Evolutionary conservation across 2,113 vertebrate genomes (phyloP).

Genomic region (Arothron firmamentum): DNA sequence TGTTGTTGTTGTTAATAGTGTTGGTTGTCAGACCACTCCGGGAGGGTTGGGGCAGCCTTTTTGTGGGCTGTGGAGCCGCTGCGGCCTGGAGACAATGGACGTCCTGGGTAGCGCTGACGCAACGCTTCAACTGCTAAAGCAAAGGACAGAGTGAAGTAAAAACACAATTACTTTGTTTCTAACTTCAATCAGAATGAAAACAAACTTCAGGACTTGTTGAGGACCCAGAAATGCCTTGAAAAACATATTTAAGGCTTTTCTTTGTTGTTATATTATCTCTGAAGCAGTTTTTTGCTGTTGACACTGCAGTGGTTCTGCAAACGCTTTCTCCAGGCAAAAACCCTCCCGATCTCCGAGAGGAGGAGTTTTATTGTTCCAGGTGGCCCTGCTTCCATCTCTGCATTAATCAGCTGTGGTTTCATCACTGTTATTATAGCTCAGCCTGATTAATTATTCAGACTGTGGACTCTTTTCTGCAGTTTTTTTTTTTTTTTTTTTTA

Average conservation of each 20-base stretch:
- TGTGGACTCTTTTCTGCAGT: not conserved
- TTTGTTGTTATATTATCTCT: no score
- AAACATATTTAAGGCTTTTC: no score
- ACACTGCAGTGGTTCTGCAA: not conserved
- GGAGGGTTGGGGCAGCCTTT: slow-evolving; percentile 2
- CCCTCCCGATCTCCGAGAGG: no score
- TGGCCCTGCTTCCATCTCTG: slow-evolving; percentile 32
- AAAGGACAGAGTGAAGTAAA: slow-evolving; percentile 16
- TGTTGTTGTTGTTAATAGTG: slow-evolving; percentile 45
- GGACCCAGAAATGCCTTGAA: not conserved
- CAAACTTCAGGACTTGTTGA: not conserved
- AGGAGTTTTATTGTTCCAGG: slow-evolving; percentile 33
- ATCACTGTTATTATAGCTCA: slow-evolving; percentile 29
- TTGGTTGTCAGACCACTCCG: slow-evolving; percentile 33
- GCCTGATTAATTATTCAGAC: slow-evolving; percentile 64
- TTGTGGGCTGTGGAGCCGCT: slow-evolving; percentile 19
- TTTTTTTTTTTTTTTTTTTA: not conserved
- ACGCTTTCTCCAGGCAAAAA: no score
- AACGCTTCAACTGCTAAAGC: slow-evolving; percentile 40
- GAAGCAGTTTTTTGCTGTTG: not conserved
- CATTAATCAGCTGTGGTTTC: slow-evolving; percentile 56
- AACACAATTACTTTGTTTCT: slow-evolving; percentile 37
- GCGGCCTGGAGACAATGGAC: slow-evolving; percentile 42
- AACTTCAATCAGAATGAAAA: slow-evolving; percentile 39
- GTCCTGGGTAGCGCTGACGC: slow-evolving; percentile 37